A percentile compares a stretch with the other conserved stretches of the same genome.
Evolutionary conservation across 37 sponge, comb jelly and placozoan genomes (phyloP).

Genomic region (Theonella swinhoei): DNA sequence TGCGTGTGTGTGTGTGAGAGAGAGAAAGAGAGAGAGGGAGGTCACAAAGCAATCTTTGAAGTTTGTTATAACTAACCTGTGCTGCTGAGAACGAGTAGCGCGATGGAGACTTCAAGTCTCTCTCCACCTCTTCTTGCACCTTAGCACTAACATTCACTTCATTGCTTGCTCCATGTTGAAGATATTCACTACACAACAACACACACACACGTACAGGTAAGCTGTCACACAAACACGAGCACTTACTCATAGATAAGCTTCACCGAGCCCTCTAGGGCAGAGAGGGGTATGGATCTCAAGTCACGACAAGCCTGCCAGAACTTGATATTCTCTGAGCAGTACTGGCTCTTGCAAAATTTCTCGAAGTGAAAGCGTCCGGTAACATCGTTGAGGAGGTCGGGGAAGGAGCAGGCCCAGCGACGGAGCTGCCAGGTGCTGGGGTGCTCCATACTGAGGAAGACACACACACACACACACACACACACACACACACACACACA

Average conservation of each 20-base stretch:
- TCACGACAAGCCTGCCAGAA: conserved; percentile 80
- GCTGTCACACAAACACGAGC: neutral
- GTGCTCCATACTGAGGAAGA: conserved; percentile 56
- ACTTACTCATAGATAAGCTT: conserved; percentile 70
- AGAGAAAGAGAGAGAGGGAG: no score
- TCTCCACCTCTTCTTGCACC: conserved; percentile 40
- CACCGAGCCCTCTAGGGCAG: conserved; percentile 45
- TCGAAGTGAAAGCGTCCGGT: conserved; percentile 72
- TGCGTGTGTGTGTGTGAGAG: no score
- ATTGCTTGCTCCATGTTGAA: conserved; percentile 49
- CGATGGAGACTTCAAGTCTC: conserved; percentile 34
- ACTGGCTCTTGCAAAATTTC: conserved; percentile 63
- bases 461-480: no score
- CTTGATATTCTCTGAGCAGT: conserved; percentile 70
- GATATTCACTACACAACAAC: conserved; percentile 58
- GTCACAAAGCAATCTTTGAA: no score
- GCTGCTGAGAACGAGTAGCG: conserved; percentile 73
- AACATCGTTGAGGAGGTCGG: conserved; percentile 65
- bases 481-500: neutral
- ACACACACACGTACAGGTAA: conserved; percentile 3
- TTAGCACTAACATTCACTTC: conserved; percentile 81
- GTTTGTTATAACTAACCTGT: no score
- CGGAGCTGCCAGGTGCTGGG: conserved; percentile 36
- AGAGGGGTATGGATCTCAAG: conserved; percentile 63
- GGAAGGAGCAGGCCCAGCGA: conserved; percentile 71